Evolutionary conservation across 2,797 vertebrate genomes (phyloP).

Genomic region (Platalea minor): DNA sequence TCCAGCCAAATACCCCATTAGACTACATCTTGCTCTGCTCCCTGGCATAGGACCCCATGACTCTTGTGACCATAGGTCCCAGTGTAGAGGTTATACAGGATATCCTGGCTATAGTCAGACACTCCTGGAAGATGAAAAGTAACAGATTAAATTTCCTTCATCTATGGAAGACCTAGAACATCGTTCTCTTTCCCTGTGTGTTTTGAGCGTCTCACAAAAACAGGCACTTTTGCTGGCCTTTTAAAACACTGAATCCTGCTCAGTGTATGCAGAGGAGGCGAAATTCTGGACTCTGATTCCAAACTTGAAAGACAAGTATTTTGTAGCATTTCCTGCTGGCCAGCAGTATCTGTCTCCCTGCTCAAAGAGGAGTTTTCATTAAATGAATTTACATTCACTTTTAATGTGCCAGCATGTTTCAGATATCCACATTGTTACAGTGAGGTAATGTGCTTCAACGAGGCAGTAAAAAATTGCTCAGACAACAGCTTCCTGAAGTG

Average conservation of each 20-base stretch:
- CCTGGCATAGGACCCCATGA: background rate
- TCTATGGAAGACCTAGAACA: background rate
- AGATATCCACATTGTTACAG: background rate
- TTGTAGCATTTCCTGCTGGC: background rate
- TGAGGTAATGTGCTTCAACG: background rate
- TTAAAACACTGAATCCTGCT: background rate
- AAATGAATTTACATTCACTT: background rate
- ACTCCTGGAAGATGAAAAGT: background rate
- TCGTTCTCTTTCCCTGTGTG: accelerated
- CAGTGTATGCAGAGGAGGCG: background rate
- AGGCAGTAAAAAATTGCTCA: background rate
- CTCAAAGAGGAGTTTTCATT: background rate
- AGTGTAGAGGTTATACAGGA: background rate
- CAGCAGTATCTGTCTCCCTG: background rate
- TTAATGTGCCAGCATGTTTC: background rate
- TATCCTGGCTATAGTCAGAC: background rate
- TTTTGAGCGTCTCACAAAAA: background rate
- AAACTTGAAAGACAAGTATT: background rate
- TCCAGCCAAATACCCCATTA: background rate
- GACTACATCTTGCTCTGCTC: background rate
- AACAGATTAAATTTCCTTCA: background rate
- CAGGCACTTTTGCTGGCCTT: background rate
- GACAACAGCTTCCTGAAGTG: background rate
- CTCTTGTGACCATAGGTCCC: background rate
- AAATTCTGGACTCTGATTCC: background rate